These are phyloP conservation scores for Glossophaga mutica DNA, from an alignment of 2,797 vertebrate species.

Conservation along the genomic window DNA sequence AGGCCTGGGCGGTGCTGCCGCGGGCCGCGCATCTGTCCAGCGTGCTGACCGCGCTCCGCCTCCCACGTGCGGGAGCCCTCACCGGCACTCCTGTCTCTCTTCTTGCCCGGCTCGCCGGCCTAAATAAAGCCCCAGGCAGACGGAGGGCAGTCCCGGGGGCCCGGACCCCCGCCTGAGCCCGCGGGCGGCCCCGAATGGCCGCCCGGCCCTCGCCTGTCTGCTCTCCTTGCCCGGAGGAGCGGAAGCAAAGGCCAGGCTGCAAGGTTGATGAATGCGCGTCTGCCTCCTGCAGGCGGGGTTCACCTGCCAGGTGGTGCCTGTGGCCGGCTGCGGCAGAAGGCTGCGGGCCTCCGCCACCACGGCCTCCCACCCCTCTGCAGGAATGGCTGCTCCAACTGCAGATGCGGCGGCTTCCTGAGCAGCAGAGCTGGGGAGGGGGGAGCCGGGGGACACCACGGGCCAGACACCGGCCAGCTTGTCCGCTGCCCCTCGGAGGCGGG, in stretches of 20 bases:
- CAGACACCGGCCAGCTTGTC: background rate
- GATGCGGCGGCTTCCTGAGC: background rate
- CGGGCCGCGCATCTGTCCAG: accelerated
- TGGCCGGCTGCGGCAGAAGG: background rate
- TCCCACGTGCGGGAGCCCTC: background rate
- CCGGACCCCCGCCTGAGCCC: background rate
- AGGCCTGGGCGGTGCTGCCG: background rate
- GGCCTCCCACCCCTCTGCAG: background rate
- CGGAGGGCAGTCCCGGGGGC: background rate
- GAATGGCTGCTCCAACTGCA: background rate
- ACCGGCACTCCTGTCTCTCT: background rate
- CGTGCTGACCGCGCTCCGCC: background rate
- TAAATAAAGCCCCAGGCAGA: background rate
- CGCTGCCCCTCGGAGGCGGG: constrained; percentile 67
- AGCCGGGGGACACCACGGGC: background rate
- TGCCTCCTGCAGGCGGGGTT: background rate
- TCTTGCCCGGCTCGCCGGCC: background rate
- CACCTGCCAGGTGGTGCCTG: background rate
- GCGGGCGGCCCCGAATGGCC: background rate
- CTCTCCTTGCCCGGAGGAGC: background rate
- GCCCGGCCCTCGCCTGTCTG: accelerated
- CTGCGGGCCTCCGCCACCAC: background rate
- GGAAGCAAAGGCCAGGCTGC: background rate
- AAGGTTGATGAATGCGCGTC: background rate
- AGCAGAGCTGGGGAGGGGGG: background rate